Evolutionary conservation across 2,797 vertebrate genomes (phyloP).

Genomic region (Falco naumanni): DNA sequence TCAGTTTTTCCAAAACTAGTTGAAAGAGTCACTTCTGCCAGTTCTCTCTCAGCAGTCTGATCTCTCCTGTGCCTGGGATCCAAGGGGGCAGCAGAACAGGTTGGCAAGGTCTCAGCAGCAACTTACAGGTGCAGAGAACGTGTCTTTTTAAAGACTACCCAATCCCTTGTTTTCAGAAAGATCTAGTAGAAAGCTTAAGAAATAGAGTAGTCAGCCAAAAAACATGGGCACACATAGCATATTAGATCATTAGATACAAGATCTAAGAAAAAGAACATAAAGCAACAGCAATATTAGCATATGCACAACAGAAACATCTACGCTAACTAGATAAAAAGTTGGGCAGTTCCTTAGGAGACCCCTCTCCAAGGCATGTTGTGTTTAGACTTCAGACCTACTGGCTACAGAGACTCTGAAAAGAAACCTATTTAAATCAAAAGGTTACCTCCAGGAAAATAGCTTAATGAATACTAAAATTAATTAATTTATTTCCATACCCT

Average conservation of each 20-base stretch:
- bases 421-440: background rate
- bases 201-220: background rate
- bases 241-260: background rate
- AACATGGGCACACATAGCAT: accelerated
- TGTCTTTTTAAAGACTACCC: accelerated
- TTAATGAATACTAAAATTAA: background rate
- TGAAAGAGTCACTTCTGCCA: background rate
- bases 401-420: background rate
- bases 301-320: background rate
- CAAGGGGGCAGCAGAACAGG: background rate
- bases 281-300: background rate
- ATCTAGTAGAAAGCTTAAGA: too few species aligned
- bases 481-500: accelerated
- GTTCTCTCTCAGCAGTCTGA: background rate
- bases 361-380: background rate
- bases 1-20: background rate
- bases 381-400: background rate
- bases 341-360: background rate
- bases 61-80: accelerated
- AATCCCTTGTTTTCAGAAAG: accelerated
- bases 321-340: too few species aligned
- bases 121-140: accelerated
- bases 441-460: background rate
- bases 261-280: background rate
- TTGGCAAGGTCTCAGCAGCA: background rate